These are phyloP conservation scores for Eupithecia inturbata DNA, from an alignment of 2,888 invertebrate genomes.

Conservation along the genomic window DNA sequence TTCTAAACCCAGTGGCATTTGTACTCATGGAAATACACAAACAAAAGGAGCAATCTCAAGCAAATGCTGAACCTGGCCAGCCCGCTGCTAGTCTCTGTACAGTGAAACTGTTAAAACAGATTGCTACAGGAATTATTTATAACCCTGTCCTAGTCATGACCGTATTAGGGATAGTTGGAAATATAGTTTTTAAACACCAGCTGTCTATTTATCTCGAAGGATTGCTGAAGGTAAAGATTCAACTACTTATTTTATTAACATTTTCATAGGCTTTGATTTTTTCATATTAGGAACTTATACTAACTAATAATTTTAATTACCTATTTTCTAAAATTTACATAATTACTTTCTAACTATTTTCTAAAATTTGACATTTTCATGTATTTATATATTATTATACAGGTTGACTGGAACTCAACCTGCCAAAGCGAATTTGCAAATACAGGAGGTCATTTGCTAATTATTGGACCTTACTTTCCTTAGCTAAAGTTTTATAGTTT, in stretches of 20 bases:
- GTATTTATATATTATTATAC: too few relatives aligned
- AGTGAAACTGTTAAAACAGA: slow-evolving; percentile 73
- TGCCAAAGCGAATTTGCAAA: too few relatives aligned
- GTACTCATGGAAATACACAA: slow-evolving; percentile 93
- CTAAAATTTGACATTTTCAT: too few relatives aligned
- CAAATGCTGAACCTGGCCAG: slow-evolving; percentile 51
- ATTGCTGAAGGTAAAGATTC: slow-evolving; percentile 87
- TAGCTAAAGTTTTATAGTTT: too few relatives aligned
- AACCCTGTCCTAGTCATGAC: slow-evolving; percentile 98
- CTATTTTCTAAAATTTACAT: background rate
- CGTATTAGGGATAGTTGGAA: slow-evolving; percentile 93
- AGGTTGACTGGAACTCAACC: too few relatives aligned
- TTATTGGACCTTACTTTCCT: too few relatives aligned
- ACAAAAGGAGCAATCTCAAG: slow-evolving; percentile 68
- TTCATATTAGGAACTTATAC: background rate
- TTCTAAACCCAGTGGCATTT: slow-evolving; percentile 96
- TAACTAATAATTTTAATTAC: background rate
- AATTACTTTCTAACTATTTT: too few relatives aligned
- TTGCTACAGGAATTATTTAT: slow-evolving; percentile 88
- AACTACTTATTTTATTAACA: background rate
- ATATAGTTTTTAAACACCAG: slow-evolving; percentile 90
- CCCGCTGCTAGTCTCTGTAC: slow-evolving; percentile 44
- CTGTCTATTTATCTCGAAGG: slow-evolving; percentile 90
- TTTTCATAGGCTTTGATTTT: background rate
- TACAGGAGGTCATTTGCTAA: too few relatives aligned